A percentile compares a stretch with the other conserved stretches of the same genome.
Conservation (phyloP, 2,888 invertebrate genomes). For the Rhagophthalmus giganteus region DNA sequence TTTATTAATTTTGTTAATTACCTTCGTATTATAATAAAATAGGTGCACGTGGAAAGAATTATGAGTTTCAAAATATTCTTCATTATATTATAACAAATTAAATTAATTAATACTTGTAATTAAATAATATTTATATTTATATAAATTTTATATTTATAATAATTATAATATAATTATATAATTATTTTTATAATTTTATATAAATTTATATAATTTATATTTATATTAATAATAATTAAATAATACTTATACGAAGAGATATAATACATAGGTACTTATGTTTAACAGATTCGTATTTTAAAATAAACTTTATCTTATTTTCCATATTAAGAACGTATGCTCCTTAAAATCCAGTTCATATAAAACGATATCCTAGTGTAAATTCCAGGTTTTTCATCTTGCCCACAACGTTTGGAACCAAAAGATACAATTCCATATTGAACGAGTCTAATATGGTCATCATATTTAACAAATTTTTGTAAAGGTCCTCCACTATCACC, state of each 20-base stretch:
- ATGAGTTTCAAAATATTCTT: no score
- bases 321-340: no score
- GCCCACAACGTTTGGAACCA: constrained; percentile 53
- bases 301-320: neutral
- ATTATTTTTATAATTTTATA: neutral
- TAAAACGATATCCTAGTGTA: constrained; percentile 67
- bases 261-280: no score
- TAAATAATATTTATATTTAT: no score
- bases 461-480: constrained; percentile 1
- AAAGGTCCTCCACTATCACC: constrained; percentile 74
- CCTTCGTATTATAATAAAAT: no score
- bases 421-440: constrained; percentile 61
- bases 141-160: neutral
- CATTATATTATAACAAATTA: no score
- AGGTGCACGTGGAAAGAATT: no score
- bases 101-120: no score
- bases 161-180: neutral
- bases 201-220: neutral
- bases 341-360: constrained; percentile 68
- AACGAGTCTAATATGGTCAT: constrained; percentile 50
- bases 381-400: constrained; percentile 65
- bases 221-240: neutral
- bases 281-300: no score
- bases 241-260: no score
- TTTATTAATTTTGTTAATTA: no score